Conservation (phyloP, 2,888 invertebrate species). For the Blastobasis adustella region DNA sequence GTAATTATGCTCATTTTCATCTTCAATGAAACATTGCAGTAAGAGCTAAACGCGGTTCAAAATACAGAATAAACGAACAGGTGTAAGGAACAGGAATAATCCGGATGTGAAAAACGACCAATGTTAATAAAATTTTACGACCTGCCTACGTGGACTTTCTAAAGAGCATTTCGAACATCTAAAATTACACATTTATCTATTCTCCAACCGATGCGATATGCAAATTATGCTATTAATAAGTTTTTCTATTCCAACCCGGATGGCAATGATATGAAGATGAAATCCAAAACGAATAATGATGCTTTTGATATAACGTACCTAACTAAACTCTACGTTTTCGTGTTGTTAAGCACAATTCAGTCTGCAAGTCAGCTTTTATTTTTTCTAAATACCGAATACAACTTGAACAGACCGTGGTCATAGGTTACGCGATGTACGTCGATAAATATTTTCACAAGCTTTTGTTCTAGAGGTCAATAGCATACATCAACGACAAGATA, state of each 20-base stretch:
- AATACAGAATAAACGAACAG: too few species aligned
- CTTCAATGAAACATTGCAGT: too few species aligned
- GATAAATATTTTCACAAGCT: neutral
- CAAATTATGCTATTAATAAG: conserved; percentile 18
- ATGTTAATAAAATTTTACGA: neutral
- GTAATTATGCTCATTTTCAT: too few species aligned
- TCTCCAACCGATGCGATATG: conserved; percentile 17
- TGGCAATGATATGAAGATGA: conserved; percentile 21
- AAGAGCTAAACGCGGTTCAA: too few species aligned
- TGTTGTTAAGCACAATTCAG: too few species aligned
- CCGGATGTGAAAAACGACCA: neutral
- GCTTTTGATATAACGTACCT: too few species aligned
- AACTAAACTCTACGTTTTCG: too few species aligned
- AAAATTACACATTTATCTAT: conserved; percentile 11
- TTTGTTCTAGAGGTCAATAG: neutral
- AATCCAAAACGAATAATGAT: conserved; percentile 14
- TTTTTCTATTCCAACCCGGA: conserved; percentile 20
- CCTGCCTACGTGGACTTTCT: neutral
- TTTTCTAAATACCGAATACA: too few species aligned
- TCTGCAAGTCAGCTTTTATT: too few species aligned
- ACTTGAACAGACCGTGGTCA: too few species aligned
- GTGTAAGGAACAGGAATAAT: too few species aligned
- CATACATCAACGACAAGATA: neutral
- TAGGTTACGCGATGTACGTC: too few species aligned
- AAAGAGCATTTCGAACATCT: neutral